Conservation (phyloP, 2,797 vertebrate genomes). For the Megalops cyprinoides region DNA sequence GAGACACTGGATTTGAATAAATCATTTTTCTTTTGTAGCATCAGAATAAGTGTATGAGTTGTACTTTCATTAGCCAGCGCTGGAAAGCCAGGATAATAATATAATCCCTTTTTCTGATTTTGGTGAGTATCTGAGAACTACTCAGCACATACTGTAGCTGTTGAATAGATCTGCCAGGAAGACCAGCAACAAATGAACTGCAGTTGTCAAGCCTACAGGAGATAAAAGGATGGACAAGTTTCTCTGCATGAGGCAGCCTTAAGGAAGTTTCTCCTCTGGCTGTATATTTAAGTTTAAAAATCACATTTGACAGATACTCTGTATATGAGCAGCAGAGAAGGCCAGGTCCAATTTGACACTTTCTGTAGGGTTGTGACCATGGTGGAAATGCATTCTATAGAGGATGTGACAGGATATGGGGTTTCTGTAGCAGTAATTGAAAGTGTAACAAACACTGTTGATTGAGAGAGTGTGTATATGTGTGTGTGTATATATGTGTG, state of each 20-base stretch:
- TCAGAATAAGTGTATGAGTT: too few relatives aligned
- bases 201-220: not conserved
- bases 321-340: not conserved
- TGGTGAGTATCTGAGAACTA: not conserved
- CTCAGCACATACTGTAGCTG: too few relatives aligned
- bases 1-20: not conserved
- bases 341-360: constrained; percentile 16
- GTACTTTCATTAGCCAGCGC: too few relatives aligned
- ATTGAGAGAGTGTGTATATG: not conserved
- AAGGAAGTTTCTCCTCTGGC: not conserved
- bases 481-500: not conserved
- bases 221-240: not conserved
- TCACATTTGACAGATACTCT: not conserved
- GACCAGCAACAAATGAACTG: not conserved
- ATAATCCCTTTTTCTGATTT: not conserved
- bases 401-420: not conserved
- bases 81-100: too few relatives aligned
- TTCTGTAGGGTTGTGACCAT: not conserved
- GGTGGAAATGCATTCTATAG: not conserved
- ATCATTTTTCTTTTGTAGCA: not conserved
- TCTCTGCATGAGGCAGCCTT: not conserved
- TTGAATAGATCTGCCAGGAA: not conserved
- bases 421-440: not conserved
- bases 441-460: too few relatives aligned
- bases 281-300: constrained; percentile 13